Evolutionary conservation across 1,140 invertebrate genomes (phyloP), one percentile per base, ranked within the genome.

Genomic region (Zaprionus tsacasi): DNA sequence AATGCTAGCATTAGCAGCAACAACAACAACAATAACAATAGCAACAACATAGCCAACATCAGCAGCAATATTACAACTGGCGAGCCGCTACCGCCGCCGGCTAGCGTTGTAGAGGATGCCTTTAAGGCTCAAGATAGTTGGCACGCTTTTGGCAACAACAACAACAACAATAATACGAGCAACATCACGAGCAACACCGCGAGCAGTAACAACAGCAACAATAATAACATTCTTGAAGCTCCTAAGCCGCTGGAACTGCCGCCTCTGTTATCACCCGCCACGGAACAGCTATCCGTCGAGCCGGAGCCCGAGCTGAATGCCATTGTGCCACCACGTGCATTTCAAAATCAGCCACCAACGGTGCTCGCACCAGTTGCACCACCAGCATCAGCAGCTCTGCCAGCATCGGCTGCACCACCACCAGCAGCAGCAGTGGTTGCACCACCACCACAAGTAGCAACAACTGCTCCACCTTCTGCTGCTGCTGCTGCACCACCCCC

Each of bases 51-150:
- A 3, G 27, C 27, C 27, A 69, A 61, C 10, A 71, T 12, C 33
- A 82, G 63, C 50, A 66, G 15, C 65, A 67, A 60, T 48, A 66
- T 15, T 45, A 69, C 27, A 65, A 55, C 33, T 45, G 63, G 60
- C 48, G 35, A 74, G 45, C 63, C 43, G 50, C 15, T 55, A 63
- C 52, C 43, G 25, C 21, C 45, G 8, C 11, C 50, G n/a, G 2
- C 45, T 8, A 71, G 57, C 55, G 59, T 71, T 40, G 78, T 93
- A 25, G 87, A 79, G 25, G 93, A 93, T 59, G 91, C 91, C 55
- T 93, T 94, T 66, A 81, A 89, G 40, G 57, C 38, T 11, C 91
- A 93, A 52, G 89, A 91, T 72, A 88, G 87, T 33, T 94, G 93
- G 93, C 92, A 85, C 21, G 75, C 60, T 13, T 88, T 89, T 64